These are phyloP conservation scores for Chloromyia formosa DNA, from an alignment of 2,888 invertebrate species.

Conservation along the genomic window DNA sequence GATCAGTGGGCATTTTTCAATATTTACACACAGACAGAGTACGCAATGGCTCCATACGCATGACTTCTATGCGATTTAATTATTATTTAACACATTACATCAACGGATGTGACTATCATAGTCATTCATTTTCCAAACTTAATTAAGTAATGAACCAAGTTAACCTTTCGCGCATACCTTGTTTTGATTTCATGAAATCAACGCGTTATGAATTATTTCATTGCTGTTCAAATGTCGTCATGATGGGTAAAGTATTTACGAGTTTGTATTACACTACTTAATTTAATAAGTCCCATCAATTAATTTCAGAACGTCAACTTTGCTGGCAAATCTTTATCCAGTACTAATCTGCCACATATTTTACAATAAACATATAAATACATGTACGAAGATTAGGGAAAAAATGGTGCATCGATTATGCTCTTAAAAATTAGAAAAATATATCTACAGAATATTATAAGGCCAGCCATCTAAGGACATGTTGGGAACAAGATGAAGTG, in stretches of 20 bases:
- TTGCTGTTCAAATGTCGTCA: not conserved
- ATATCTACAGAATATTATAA: no score
- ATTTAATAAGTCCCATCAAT: no score
- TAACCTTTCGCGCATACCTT: constrained; percentile 3
- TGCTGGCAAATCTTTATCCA: no score
- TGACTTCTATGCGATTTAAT: not conserved
- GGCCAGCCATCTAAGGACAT: no score
- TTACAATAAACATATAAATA: no score
- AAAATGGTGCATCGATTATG: no score
- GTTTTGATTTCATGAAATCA: not conserved
- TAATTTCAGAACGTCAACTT: no score
- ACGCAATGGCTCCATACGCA: not conserved
- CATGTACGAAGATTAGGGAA: no score
- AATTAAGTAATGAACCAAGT: not conserved
- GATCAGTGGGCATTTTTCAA: not conserved
- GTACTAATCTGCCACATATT: no score
- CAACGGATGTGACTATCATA: constrained; percentile 5
- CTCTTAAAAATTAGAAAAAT: no score
- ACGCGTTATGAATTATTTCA: constrained; percentile 4
- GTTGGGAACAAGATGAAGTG: no score
- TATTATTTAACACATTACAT: not conserved
- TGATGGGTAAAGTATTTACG: not conserved
- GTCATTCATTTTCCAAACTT: not conserved
- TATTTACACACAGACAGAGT: not conserved
- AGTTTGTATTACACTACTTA: not conserved